These are phyloP conservation scores for human DNA, from an alignment of 2,113 vertebrate species.

Conservation along the genomic window DNA sequence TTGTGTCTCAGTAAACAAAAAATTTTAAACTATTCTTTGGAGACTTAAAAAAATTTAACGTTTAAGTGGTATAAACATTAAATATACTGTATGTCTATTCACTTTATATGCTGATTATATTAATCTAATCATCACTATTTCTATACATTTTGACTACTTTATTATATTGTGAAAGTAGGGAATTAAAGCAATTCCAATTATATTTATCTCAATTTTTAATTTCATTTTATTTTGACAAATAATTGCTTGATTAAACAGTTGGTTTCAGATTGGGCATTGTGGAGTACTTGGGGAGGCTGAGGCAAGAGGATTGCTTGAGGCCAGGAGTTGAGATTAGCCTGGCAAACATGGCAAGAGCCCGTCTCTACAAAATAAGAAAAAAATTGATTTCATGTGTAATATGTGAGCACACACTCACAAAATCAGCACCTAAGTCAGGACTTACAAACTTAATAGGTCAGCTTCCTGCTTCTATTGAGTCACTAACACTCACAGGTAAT, in stretches of 20 bases:
- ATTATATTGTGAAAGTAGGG: not conserved
- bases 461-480: not conserved
- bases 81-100: not conserved
- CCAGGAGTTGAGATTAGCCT: no score
- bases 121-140: not conserved
- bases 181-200: not conserved
- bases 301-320: no score
- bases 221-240: conserved; percentile 12
- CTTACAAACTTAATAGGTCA: not conserved
- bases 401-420: not conserved
- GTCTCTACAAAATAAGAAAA: no score
- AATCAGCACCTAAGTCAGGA: not conserved
- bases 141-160: not conserved
- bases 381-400: not conserved
- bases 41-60: not conserved
- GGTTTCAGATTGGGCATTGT: not conserved
- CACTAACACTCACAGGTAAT: no score
- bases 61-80: not conserved
- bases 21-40: not conserved
- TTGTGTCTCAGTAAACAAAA: not conserved
- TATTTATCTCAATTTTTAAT: not conserved
- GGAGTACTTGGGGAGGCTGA: no score
- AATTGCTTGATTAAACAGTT: not conserved
- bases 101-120: not conserved
- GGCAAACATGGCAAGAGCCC: no score